These are phyloP conservation scores for Girardinus metallicus DNA, from an alignment of 2,797 vertebrate genomes.

Conservation along the genomic window DNA sequence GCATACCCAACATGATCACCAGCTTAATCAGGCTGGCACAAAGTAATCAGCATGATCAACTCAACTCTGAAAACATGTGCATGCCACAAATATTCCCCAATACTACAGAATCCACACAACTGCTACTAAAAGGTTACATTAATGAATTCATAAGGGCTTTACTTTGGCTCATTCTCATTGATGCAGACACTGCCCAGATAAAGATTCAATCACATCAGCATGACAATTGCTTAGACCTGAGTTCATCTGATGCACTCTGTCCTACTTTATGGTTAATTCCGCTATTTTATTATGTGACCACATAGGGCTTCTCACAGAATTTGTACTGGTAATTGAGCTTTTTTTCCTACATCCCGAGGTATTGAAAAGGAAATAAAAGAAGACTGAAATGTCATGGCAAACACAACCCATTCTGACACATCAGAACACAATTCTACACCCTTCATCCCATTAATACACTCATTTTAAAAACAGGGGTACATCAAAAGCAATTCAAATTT, in stretches of 20 bases:
- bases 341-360: neutral
- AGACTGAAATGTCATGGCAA: neutral
- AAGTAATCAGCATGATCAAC: neutral
- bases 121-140: neutral
- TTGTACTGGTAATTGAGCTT: neutral
- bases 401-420: neutral
- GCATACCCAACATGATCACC: neutral
- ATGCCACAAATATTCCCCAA: neutral
- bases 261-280: neutral
- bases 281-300: neutral
- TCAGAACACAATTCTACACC: neutral
- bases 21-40: neutral
- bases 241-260: neutral
- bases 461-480: neutral
- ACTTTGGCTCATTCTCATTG: neutral
- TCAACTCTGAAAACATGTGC: neutral
- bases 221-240: neutral
- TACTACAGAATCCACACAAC: neutral
- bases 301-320: neutral
- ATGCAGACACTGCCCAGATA: neutral
- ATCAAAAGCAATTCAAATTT: neutral
- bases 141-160: too few species aligned
- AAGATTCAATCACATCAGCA: neutral
- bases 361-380: neutral
- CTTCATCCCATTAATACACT: neutral